phyloP scores from a whole-genome alignment of 2,888 invertebrate genomes.

The Pseudococcus jackbeardsleyi region DNA sequence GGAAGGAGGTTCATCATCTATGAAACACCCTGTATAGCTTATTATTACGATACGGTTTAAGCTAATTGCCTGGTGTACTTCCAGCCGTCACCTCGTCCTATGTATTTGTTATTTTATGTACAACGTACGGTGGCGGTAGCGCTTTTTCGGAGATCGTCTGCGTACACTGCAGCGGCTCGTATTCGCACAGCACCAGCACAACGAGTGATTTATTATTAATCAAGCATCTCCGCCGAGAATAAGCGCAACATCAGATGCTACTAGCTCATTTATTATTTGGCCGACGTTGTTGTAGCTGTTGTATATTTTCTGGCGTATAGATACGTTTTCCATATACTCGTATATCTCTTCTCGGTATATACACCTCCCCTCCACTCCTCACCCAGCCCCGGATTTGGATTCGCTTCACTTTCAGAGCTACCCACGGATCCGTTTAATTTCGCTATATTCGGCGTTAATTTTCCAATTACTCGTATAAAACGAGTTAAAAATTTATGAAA shows the following conservation, averaged over 20 bases:
- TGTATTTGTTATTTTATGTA: neutral
- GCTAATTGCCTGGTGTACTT: conserved; percentile 51
- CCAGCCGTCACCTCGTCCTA: neutral
- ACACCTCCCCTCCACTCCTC: neutral
- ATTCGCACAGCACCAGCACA: neutral
- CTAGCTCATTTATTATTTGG: conserved; percentile 61
- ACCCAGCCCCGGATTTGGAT: too few species aligned
- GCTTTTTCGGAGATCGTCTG: neutral
- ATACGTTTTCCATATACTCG: conserved; percentile 31
- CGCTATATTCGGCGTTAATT: conserved; percentile 40
- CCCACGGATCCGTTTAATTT: conserved; percentile 27
- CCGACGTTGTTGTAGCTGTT: neutral
- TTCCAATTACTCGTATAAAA: conserved; percentile 39
- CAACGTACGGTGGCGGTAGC: neutral
- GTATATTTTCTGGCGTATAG: neutral
- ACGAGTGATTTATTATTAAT: conserved; percentile 63
- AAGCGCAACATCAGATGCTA: conserved; percentile 47
- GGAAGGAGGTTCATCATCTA: too few species aligned
- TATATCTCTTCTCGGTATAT: neutral
- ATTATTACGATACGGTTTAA: conserved; percentile 37
- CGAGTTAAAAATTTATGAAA: conserved; percentile 57
- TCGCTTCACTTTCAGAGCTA: neutral
- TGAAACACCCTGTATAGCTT: neutral
- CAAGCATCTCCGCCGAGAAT: conserved; percentile 61
- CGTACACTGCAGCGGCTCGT: neutral